These are phyloP conservation scores for Melanargia galathea DNA, from an alignment of 2,888 invertebrate genomes.

Conservation along the genomic window DNA sequence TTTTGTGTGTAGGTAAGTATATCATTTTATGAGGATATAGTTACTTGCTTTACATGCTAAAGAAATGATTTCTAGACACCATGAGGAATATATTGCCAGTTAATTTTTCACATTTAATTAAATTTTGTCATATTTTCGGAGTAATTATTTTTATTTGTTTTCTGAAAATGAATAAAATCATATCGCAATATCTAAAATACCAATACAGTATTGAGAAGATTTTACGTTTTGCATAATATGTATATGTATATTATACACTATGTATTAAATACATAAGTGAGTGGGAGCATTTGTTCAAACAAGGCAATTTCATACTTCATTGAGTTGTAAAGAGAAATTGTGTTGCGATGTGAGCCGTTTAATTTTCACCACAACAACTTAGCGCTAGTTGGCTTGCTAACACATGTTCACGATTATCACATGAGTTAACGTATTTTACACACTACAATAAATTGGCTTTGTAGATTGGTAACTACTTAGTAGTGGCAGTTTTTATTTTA, in stretches of 20 bases:
- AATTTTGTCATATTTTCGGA: too few relatives aligned
- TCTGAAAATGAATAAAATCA: too few relatives aligned
- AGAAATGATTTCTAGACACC: too few relatives aligned
- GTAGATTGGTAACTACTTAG: too few relatives aligned
- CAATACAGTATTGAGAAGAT: too few relatives aligned
- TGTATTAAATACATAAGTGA: neutral
- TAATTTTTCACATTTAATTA: too few relatives aligned
- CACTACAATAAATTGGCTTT: neutral
- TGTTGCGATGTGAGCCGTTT: neutral
- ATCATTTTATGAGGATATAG: neutral
- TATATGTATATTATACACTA: too few relatives aligned
- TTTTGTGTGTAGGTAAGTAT: neutral
- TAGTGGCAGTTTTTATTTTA: too few relatives aligned
- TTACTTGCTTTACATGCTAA: neutral
- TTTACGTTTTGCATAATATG: too few relatives aligned
- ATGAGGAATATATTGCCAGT: too few relatives aligned
- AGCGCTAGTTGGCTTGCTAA: neutral
- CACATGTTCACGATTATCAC: neutral
- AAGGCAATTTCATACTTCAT: conserved; percentile 1
- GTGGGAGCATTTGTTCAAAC: neutral
- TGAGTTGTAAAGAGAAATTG: neutral
- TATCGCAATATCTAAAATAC: too few relatives aligned
- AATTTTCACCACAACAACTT: neutral
- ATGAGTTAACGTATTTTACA: neutral
- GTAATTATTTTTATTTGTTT: too few relatives aligned